phyloP scores from a whole-genome alignment of 2,113 vertebrate species.

The Perccottus glenii region DNA sequence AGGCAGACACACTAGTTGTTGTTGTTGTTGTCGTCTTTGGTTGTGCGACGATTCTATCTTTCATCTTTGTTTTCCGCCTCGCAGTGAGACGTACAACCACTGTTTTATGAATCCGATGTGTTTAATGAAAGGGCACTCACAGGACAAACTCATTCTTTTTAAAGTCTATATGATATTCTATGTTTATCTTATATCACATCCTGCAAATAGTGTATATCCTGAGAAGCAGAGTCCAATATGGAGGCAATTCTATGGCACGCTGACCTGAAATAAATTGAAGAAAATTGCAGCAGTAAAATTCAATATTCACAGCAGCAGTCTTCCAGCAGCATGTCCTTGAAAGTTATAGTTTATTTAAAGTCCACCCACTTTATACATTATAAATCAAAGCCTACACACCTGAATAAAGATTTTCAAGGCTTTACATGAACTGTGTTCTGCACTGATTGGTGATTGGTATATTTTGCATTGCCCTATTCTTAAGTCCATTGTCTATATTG shows the following conservation, averaged over 20 bases:
- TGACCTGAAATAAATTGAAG: conserved; percentile 10
- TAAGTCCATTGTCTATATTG: too few species aligned
- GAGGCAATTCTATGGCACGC: neutral
- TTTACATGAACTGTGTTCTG: neutral
- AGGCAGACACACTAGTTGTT: too few species aligned
- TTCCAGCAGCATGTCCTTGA: conserved; percentile 5
- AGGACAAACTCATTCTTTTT: too few species aligned
- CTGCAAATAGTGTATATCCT: conserved; percentile 5
- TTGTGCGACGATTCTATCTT: too few species aligned
- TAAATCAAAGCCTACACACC: neutral
- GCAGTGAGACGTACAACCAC: too few species aligned
- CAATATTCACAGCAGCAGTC: neutral
- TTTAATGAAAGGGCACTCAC: too few species aligned
- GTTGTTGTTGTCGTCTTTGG: too few species aligned
- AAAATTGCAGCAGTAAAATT: conserved; percentile 7
- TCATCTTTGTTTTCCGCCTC: too few species aligned
- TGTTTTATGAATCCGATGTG: too few species aligned
- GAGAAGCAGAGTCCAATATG: conserved; percentile 3
- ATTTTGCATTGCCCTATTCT: too few species aligned
- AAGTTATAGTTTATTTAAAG: conserved; percentile 9
- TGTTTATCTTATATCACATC: neutral
- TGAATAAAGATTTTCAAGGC: neutral
- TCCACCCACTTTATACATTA: neutral
- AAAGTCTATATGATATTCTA: too few species aligned
- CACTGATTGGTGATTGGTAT: too few species aligned